Evolutionary conservation across 2,888 invertebrate genomes (phyloP).

Genomic region (Stenolophus ochropezus): DNA sequence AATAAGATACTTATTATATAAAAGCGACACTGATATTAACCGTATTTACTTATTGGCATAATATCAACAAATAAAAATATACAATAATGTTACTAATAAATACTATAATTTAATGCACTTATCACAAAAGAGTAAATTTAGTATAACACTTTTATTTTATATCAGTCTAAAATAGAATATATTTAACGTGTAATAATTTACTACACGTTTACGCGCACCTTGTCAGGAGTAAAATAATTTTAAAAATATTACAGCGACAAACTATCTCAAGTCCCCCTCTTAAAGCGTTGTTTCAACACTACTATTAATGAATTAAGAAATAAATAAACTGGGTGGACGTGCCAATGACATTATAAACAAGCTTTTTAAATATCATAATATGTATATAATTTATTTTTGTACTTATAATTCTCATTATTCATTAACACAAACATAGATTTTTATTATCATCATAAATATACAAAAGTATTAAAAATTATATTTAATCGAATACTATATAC

Average conservation of each 20-base stretch:
- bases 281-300: not conserved
- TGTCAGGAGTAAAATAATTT: constrained; percentile 1
- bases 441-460: constrained; percentile 58
- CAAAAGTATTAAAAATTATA: constrained; percentile 60
- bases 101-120: constrained; percentile 3
- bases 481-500: constrained; percentile 47
- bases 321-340: not conserved
- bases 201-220: too few relatives aligned
- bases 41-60: not conserved
- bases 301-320: constrained; percentile 9
- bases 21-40: not conserved
- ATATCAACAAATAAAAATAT: not conserved
- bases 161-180: not conserved
- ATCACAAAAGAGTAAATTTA: not conserved
- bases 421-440: constrained; percentile 52
- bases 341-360: not conserved
- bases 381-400: constrained; percentile 57
- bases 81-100: not conserved
- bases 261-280: constrained; percentile 19
- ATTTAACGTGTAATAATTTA: not conserved
- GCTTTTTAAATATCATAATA: constrained; percentile 37
- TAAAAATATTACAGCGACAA: constrained; percentile 1
- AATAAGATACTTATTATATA: not conserved
- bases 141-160: not conserved
- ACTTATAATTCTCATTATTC: constrained; percentile 42